phyloP scores from a whole-genome alignment of 2,113 vertebrate genomes.

The Osmerus mordax region DNA sequence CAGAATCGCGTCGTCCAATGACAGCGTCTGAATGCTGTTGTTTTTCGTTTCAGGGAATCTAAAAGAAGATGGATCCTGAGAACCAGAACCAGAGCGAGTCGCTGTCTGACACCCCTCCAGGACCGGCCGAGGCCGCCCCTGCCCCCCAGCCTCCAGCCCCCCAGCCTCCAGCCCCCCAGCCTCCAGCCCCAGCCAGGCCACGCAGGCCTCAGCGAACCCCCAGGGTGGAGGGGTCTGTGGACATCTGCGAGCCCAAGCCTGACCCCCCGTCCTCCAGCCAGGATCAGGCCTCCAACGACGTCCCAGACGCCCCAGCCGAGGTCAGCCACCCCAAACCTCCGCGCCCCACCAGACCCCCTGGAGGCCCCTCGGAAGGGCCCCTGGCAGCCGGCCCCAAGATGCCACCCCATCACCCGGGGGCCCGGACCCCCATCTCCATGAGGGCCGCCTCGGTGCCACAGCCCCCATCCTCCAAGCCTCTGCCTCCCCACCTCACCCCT shows the following conservation, averaged over 20 bases:
- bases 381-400: conserved; percentile 51
- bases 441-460: conserved; percentile 75
- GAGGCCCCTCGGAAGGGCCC: conserved; percentile 1
- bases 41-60: conserved; percentile 36
- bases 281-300: conserved; percentile 25
- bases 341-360: conserved; percentile 27
- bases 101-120: conserved; percentile 28
- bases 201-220: conserved; percentile 63
- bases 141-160: conserved; percentile 17
- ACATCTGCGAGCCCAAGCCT: conserved; percentile 33
- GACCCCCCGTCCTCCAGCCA: conserved; percentile 30
- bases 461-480: conserved; percentile 46
- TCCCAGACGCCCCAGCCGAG: conserved; percentile 34
- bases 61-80: conserved; percentile 64
- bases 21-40: background rate
- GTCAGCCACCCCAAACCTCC: conserved; percentile 40
- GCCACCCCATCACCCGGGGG: conserved; percentile 40
- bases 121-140: conserved; percentile 15
- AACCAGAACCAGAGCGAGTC: conserved; percentile 41
- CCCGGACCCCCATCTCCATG: conserved; percentile 59
- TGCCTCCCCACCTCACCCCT: conserved; percentile 55
- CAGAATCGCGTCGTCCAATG: no score
- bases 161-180: background rate
- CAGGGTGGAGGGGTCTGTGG: conserved; percentile 63
- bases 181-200: conserved; percentile 40